Conservation (phyloP, 2,113 vertebrate species). For the Falco punctatus region DNA sequence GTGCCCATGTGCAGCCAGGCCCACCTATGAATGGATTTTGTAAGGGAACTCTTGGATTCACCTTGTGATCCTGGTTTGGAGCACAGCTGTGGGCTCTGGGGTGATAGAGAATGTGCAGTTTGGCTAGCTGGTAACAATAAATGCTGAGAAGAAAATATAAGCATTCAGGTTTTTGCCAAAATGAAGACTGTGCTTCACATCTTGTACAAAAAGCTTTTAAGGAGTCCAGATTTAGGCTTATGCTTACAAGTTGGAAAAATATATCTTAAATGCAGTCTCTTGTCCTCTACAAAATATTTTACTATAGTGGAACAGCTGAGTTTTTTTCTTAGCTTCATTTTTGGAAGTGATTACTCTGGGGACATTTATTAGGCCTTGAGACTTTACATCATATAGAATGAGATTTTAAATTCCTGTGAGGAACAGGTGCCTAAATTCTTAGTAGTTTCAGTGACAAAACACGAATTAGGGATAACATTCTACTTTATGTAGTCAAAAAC, state of each 20-base stretch:
- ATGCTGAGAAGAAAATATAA: neutral
- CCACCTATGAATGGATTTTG: neutral
- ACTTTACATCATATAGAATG: neutral
- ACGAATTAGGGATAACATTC: neutral
- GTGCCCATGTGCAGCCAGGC: neutral
- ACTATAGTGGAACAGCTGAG: neutral
- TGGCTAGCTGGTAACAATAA: neutral
- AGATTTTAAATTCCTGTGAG: neutral
- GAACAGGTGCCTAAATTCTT: neutral
- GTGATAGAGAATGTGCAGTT: neutral
- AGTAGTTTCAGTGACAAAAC: neutral
- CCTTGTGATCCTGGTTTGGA: neutral
- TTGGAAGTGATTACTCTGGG: neutral
- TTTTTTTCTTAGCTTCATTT: neutral
- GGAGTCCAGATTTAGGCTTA: neutral
- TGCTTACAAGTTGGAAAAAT: neutral
- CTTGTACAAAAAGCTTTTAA: neutral
- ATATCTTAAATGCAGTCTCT: neutral
- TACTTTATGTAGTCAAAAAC: neutral
- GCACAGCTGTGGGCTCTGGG: rapidly evolving
- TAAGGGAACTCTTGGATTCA: neutral
- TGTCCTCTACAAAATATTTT: neutral
- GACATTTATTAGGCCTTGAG: neutral
- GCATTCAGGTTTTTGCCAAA: neutral
- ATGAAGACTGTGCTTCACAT: neutral